Evolutionary conservation across 2,797 vertebrate species (phyloP).

Genomic region (Kryptolebias ocellatus): DNA sequence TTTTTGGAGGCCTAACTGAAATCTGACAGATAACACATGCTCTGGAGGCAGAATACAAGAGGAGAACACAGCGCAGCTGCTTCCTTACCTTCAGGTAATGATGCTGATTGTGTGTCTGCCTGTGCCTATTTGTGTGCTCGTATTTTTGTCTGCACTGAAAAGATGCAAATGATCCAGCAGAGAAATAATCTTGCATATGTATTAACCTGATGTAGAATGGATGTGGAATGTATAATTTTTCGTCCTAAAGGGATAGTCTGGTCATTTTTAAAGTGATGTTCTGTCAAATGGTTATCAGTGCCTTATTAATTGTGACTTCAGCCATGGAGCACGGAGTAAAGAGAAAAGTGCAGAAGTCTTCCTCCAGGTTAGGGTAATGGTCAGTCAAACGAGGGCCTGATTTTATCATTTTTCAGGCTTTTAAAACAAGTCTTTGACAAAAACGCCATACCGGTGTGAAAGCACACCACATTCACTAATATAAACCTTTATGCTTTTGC

Average conservation of each 20-base stretch:
- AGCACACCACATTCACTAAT: too few species aligned
- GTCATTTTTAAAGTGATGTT: too few species aligned
- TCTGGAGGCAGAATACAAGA: constrained; percentile 52
- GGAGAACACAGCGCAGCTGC: constrained; percentile 61
- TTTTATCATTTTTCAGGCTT: too few species aligned
- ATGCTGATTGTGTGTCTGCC: constrained; percentile 26
- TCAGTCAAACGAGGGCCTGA: too few species aligned
- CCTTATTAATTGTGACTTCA: too few species aligned
- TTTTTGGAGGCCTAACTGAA: constrained; percentile 52
- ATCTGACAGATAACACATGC: constrained; percentile 50
- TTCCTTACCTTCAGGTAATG: constrained; percentile 57
- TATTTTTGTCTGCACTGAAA: constrained; percentile 7
- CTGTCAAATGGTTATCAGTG: too few species aligned
- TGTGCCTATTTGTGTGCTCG: constrained; percentile 17
- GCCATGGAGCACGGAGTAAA: too few species aligned
- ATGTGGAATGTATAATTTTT: constrained; percentile 39
- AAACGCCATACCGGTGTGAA: too few species aligned
- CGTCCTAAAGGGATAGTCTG: constrained; percentile 2
- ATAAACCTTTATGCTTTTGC: too few species aligned
- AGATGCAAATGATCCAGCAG: constrained; percentile 49
- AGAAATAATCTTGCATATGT: constrained; percentile 54
- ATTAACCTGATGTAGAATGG: constrained; percentile 42
- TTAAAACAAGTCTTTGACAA: too few species aligned
- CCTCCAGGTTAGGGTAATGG: too few species aligned
- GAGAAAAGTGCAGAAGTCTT: too few species aligned